Conservation (phyloP, 92 coral and sea anemone species). For the Metridium senile region DNA sequence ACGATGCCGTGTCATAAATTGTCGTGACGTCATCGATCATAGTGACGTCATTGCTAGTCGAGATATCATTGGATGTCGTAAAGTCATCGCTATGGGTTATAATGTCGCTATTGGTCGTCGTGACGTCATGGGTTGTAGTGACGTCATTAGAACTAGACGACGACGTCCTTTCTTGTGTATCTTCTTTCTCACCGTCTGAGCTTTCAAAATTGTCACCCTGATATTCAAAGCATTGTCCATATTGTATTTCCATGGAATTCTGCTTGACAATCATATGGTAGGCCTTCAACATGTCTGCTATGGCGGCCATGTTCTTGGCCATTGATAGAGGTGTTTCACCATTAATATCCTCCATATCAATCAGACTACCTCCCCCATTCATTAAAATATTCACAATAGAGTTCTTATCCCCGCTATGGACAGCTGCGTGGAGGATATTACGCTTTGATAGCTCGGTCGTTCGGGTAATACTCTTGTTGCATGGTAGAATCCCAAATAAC, state of each 20-base stretch:
- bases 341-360: constrained; percentile 45
- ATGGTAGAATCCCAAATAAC: constrained; percentile 58
- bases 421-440: constrained; percentile 73
- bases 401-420: constrained; percentile 47
- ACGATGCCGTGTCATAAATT: no score
- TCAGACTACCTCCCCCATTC: constrained; percentile 61
- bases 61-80: neutral
- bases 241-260: neutral
- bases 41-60: neutral
- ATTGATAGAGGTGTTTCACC: constrained; percentile 51
- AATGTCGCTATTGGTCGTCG: neutral
- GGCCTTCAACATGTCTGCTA: constrained; percentile 50
- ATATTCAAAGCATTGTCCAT: neutral
- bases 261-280: constrained; percentile 27
- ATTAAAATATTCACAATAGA: constrained; percentile 61
- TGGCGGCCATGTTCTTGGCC: constrained; percentile 44
- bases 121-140: neutral
- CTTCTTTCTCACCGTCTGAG: neutral
- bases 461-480: constrained; percentile 36
- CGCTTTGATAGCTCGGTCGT: constrained; percentile 50
- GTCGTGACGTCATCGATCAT: neutral
- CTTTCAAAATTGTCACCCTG: constrained; percentile 1
- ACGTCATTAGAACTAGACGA: neutral
- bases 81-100: neutral
- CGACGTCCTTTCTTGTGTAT: neutral